Evolutionary conservation across 2,888 invertebrate species (phyloP).

Genomic region (Netelia fuscicornis): DNA sequence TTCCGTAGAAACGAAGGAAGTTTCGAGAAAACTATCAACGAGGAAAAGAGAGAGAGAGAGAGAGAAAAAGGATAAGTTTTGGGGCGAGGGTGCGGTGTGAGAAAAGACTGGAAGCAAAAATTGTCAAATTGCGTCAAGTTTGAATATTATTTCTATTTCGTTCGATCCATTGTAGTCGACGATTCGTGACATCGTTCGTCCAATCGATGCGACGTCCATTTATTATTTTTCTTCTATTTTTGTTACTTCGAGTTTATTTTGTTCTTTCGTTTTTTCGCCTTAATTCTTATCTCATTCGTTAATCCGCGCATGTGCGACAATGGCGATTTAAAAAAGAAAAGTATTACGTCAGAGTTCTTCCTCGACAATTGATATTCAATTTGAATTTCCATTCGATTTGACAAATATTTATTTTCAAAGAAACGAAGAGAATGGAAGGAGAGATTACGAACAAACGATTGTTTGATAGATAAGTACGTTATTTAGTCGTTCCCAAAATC

Average conservation of each 20-base stretch:
- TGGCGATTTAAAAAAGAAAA: constrained; percentile 27
- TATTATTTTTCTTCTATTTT: constrained; percentile 15
- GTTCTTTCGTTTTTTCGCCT: constrained; percentile 16
- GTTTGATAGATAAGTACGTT: constrained; percentile 49
- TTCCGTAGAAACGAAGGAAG: neutral
- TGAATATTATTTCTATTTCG: constrained; percentile 45
- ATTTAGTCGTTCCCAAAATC: constrained; percentile 55
- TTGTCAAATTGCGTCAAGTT: constrained; percentile 42
- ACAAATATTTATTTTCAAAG: constrained; percentile 36
- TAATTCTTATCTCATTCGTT: constrained; percentile 29
- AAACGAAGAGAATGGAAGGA: neutral
- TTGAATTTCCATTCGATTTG: constrained; percentile 44
- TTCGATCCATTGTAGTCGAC: constrained; percentile 40
- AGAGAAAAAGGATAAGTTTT: no score
- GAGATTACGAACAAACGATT: constrained; percentile 35
- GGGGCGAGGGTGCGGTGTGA: constrained; percentile 1
- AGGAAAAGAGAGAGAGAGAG: constrained; percentile 15
- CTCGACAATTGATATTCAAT: constrained; percentile 20
- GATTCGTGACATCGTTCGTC: constrained; percentile 45
- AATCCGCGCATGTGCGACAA: neutral
- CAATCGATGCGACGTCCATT: constrained; percentile 24
- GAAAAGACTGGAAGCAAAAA: constrained; percentile 58
- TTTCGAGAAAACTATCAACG: neutral
- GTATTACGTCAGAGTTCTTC: constrained; percentile 47
- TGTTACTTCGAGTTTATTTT: constrained; percentile 2